Evolutionary conservation across 2,113 vertebrate species (phyloP), one percentile per base, ranked within the genome.

Genomic region (Xyliphius kryptos): DNA sequence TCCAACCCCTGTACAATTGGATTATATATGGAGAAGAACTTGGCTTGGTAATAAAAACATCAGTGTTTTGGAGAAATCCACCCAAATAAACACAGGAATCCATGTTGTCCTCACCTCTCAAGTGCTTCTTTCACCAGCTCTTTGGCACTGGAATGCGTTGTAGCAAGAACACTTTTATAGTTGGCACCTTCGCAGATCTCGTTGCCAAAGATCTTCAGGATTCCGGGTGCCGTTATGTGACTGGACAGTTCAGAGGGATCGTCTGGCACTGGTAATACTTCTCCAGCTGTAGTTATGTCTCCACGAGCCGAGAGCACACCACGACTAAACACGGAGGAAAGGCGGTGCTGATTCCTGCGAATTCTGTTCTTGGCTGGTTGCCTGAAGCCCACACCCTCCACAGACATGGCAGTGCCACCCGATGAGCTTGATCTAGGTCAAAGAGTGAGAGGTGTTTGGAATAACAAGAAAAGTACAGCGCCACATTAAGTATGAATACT

Each of bases 111-210:
- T 78, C 58, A 89, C 88, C 88, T 84, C 66, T 89, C 85, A 0
- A 90, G 82, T 43, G 88, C 88, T 77, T 90, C 88, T 78, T 87
- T 89, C 52, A 90, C 85, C 1, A 90, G 80, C 57, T 90, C 88
- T 69, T 78, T 86, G 14, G 86, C 87, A 6, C 86, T 84, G 47
- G 87, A 89, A 55, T 84, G 85, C 1, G 77, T 88, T 49, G 86
- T 87, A 56, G 88, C 88, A 57, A 89, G 71, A 20, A 88, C 86
- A 3, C 86, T 89, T 65, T 88, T 89, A 26, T 90, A 89, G 75
- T 89, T 86, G 32, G 87, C 86, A 8, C 87, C 88, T 61, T 82
- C 72, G 2, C 86, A 86, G 66, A 89, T 87, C 61, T 88, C 87
- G 44, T 74, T 83, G 36, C 88, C 88, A 56, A 90, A 90, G 57